A percentile compares a stretch with the other conserved stretches of the same genome.
Conservation (phyloP, 2,797 vertebrate genomes). For the Cryptoblepharus egeriae region DNA sequence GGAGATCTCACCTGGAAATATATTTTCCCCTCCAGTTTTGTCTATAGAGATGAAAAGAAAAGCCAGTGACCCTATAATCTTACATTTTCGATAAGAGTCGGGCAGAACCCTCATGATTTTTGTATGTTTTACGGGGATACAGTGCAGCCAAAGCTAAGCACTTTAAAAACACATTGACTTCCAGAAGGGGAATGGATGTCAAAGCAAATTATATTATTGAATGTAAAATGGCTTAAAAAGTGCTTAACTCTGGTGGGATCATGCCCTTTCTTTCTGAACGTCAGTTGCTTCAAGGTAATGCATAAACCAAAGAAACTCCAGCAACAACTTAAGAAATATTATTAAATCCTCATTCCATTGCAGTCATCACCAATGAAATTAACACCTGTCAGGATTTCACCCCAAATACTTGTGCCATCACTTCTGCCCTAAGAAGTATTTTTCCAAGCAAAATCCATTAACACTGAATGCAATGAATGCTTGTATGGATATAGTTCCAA, state of each 20-base stretch:
- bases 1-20: neutral
- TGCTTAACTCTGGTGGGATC: neutral
- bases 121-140: neutral
- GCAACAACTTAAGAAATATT: neutral
- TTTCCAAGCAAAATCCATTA: conserved; percentile 21
- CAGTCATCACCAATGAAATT: neutral
- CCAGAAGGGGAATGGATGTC: neutral
- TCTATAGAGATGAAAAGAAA: neutral
- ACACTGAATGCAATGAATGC: conserved; percentile 45
- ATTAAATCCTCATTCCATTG: neutral
- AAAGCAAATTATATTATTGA: neutral
- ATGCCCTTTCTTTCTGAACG: neutral
- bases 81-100: neutral
- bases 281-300: neutral
- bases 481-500: conserved; percentile 42
- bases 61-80: neutral
- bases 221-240: neutral
- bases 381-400: neutral
- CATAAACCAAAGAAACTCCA: neutral
- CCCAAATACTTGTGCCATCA: neutral
- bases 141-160: neutral
- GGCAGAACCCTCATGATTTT: neutral
- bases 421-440: conserved; percentile 29
- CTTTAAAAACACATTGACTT: neutral
- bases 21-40: neutral